Evolutionary conservation across 2,888 invertebrate species (phyloP).

Genomic region (Drepana falcataria): DNA sequence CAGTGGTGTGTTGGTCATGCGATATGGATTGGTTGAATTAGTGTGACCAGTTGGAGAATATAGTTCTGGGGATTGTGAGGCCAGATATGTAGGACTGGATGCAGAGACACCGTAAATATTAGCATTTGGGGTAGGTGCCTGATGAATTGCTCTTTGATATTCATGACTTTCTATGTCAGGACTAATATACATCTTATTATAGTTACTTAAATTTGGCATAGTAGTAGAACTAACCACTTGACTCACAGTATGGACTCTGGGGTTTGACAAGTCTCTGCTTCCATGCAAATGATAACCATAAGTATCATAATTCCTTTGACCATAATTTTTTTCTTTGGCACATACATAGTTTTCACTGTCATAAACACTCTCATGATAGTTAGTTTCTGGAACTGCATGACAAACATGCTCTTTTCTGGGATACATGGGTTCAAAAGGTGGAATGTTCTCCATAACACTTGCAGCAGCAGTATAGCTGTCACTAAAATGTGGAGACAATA

Average conservation of each 20-base stretch:
- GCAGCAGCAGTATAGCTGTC: slow-evolving; percentile 51
- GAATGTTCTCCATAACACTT: slow-evolving; percentile 45
- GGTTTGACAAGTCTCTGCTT: slow-evolving; percentile 51
- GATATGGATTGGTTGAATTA: slow-evolving; percentile 70
- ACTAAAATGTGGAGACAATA: slow-evolving; percentile 53
- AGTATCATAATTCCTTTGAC: slow-evolving; percentile 60
- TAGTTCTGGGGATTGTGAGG: slow-evolving; percentile 66
- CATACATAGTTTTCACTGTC: slow-evolving; percentile 55
- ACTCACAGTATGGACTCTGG: slow-evolving; percentile 66
- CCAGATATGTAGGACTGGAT: slow-evolving; percentile 66
- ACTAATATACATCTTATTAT: slow-evolving; percentile 49
- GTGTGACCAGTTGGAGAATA: slow-evolving; percentile 74
- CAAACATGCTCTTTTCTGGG: slow-evolving; percentile 57
- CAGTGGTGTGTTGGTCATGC: slow-evolving; percentile 71
- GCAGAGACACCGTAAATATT: slow-evolving; percentile 57
- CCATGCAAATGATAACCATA: slow-evolving; percentile 65
- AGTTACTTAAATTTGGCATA: slow-evolving; percentile 71
- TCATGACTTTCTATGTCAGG: slow-evolving; percentile 48
- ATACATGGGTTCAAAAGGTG: slow-evolving; percentile 55
- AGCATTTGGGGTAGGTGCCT: slow-evolving; percentile 51
- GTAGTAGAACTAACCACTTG: slow-evolving; percentile 71
- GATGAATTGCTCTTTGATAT: slow-evolving; percentile 47
- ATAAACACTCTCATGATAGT: slow-evolving; percentile 63
- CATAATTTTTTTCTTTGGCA: slow-evolving; percentile 65
- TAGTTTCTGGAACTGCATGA: slow-evolving; percentile 49